These are phyloP conservation scores for Protobothrops flavoviridis DNA, from an alignment of 2,113 vertebrate species.

Conservation along the genomic window DNA sequence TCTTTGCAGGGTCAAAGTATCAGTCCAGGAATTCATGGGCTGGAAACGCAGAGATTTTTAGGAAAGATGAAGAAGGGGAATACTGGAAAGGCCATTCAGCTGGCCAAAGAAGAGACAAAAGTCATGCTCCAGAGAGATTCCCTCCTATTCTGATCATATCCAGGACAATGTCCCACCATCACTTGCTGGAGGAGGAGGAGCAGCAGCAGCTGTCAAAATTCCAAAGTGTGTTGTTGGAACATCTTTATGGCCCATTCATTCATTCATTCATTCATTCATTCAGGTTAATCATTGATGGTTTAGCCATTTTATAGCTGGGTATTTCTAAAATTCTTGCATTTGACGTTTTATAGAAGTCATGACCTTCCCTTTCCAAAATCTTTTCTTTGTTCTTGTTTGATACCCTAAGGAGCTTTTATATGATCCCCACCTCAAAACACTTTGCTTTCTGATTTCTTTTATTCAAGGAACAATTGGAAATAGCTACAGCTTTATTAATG, in stretches of 20 bases:
- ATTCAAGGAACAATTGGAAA: not conserved
- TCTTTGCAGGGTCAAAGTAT: not conserved
- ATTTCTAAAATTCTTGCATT: constrained; percentile 46
- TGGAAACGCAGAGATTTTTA: not conserved
- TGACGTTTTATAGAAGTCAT: constrained; percentile 52
- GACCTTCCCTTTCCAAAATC: constrained; percentile 50
- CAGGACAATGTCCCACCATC: not conserved
- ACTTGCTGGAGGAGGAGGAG: not conserved
- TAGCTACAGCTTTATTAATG: constrained; percentile 5
- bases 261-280: not conserved
- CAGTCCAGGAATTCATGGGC: not conserved
- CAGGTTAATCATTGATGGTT: constrained; percentile 42
- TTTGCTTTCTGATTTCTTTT: constrained; percentile 1
- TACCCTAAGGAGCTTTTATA: constrained; percentile 36
- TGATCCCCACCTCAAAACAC: constrained; percentile 23
- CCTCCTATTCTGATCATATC: not conserved
- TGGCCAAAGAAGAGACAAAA: not conserved
- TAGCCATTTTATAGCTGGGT: constrained; percentile 50
- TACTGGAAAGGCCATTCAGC: not conserved
- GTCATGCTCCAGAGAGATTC: not conserved
- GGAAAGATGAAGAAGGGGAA: not conserved
- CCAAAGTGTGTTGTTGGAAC: constrained; percentile 27
- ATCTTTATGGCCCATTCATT: constrained; percentile 17
- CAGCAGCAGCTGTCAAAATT: not conserved
- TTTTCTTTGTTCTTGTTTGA: constrained; percentile 1